These are phyloP conservation scores for Cololabis saira DNA, from an alignment of 2,113 vertebrate species.

Conservation along the genomic window DNA sequence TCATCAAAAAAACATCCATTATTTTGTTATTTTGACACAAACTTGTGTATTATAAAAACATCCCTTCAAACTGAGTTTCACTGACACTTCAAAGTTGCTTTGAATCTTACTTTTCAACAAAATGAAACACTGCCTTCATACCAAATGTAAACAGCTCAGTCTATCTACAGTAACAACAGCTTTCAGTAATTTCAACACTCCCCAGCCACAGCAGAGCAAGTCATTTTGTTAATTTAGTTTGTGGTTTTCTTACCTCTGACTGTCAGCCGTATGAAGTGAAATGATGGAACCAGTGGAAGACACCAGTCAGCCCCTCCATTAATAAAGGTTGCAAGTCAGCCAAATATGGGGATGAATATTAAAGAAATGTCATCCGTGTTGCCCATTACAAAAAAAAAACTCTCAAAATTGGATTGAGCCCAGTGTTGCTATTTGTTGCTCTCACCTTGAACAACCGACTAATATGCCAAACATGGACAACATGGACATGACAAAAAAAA, in stretches of 20 bases:
- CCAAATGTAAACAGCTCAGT: neutral
- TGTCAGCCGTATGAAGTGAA: constrained; percentile 53
- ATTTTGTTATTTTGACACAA: neutral
- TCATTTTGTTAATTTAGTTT: neutral
- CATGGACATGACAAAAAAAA: constrained; percentile 44
- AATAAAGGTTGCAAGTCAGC: constrained; percentile 71
- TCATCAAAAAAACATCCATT: neutral
- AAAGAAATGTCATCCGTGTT: constrained; percentile 66
- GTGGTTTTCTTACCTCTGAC: constrained; percentile 56
- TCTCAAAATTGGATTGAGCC: constrained; percentile 59
- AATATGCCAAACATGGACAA: constrained; percentile 12
- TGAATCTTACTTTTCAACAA: constrained; percentile 35
- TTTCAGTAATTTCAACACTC: neutral
- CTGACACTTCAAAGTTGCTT: neutral
- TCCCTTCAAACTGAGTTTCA: neutral
- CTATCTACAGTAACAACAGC: neutral
- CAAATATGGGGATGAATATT: constrained; percentile 74
- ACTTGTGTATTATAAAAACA: neutral
- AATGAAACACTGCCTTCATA: neutral
- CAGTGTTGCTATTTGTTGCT: constrained; percentile 63
- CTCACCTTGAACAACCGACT: constrained; percentile 55
- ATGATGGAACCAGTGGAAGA: constrained; percentile 55
- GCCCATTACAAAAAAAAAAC: constrained; percentile 56
- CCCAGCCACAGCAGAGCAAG: neutral
- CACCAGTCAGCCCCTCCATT: constrained; percentile 41